phyloP scores from a whole-genome alignment of 2,888 invertebrate genomes.

The Anaspis maculata region DNA sequence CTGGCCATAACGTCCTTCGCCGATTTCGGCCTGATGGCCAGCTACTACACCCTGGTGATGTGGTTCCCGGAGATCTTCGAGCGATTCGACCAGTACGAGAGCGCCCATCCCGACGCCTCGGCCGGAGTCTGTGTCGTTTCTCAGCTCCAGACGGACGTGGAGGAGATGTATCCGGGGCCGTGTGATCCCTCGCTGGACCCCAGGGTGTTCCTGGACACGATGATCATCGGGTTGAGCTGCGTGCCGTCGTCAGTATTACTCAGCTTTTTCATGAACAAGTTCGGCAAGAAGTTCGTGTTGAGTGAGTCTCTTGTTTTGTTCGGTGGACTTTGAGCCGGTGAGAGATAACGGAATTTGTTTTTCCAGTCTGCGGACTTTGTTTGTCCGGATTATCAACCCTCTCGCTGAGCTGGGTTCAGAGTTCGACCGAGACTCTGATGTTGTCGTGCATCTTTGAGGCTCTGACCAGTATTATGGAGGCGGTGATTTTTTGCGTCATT shows the following conservation, averaged over 20 bases:
- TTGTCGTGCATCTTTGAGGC: conserved; percentile 53
- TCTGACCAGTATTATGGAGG: conserved; percentile 52
- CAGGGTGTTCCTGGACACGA: conserved; percentile 48
- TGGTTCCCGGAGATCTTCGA: conserved; percentile 66
- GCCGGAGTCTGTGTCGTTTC: conserved; percentile 53
- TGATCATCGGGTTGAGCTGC: conserved; percentile 51
- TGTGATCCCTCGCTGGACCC: conserved; percentile 42
- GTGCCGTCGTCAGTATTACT: conserved; percentile 49
- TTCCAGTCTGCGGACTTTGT: conserved; percentile 50
- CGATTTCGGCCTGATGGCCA: conserved; percentile 56
- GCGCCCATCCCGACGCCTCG: conserved; percentile 39
- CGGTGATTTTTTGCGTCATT: conserved; percentile 52
- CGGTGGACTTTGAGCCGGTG: conserved; percentile 43
- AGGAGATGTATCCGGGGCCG: too few relatives aligned
- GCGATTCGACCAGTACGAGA: conserved; percentile 49
- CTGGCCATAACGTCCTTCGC: conserved; percentile 50
- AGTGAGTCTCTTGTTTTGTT: conserved; percentile 47
- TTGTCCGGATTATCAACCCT: conserved; percentile 49
- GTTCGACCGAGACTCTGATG: conserved; percentile 46
- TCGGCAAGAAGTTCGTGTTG: conserved; percentile 51
- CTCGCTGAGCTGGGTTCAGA: conserved; percentile 49
- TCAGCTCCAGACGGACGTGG: conserved; percentile 28
- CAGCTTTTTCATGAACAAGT: conserved; percentile 49
- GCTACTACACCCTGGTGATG: conserved; percentile 56
- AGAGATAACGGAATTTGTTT: too few relatives aligned